Evolutionary conservation across 1,140 invertebrate genomes (phyloP).

Genomic region (Reticulitermes speratus): DNA sequence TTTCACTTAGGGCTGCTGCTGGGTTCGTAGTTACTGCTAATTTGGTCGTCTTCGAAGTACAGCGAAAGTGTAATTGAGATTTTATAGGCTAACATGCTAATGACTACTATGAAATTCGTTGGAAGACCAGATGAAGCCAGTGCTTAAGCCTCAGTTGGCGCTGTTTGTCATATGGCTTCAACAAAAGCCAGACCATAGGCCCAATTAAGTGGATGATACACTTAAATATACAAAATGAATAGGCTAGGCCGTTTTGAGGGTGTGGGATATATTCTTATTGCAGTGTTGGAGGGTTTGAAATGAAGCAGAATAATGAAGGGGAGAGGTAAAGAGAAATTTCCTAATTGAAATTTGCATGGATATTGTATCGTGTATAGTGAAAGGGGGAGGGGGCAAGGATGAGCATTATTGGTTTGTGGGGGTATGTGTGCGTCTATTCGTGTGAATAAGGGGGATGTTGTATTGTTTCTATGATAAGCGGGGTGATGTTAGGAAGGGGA

Average conservation of each 20-base stretch:
- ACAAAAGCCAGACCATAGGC: background rate
- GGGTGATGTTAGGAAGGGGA: background rate
- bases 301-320: background rate
- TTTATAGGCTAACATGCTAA: constrained; percentile 24
- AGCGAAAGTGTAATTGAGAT: constrained; percentile 21
- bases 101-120: background rate
- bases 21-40: background rate
- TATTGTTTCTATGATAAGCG: too few species aligned
- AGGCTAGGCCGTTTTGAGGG: background rate
- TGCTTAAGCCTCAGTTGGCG: background rate
- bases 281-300: background rate
- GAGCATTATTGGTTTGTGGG: background rate
- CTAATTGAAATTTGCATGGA: constrained; percentile 30
- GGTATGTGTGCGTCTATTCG: too few species aligned
- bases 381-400: background rate
- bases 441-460: too few species aligned
- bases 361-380: constrained; percentile 15
- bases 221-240: background rate
- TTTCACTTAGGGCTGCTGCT: background rate
- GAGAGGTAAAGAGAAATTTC: background rate
- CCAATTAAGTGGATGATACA: background rate
- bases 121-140: background rate
- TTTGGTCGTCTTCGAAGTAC: background rate
- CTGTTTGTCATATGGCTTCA: background rate
- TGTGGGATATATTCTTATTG: background rate